These are phyloP conservation scores for Ptychochromis oligacanthus DNA, from an alignment of 2,113 vertebrate genomes.

Conservation along the genomic window DNA sequence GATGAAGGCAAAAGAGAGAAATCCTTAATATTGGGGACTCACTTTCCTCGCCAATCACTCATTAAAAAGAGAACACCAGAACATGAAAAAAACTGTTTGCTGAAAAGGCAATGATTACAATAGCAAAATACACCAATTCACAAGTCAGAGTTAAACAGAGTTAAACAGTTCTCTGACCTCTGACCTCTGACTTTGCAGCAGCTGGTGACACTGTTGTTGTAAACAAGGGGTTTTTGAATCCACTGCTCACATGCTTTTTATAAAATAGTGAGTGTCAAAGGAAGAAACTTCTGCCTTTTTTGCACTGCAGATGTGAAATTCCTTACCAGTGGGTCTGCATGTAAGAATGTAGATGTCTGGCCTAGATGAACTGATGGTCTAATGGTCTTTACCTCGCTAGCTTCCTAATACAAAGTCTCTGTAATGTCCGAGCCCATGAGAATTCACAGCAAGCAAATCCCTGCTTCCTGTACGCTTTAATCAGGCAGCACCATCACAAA, in stretches of 20 bases:
- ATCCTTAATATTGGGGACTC: background rate
- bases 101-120: background rate
- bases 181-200: conserved; percentile 12
- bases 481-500: background rate
- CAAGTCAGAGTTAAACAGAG: background rate
- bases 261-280: background rate
- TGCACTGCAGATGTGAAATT: background rate
- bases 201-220: background rate
- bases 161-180: background rate
- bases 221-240: background rate
- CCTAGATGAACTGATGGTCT: background rate
- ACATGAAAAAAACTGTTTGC: background rate
- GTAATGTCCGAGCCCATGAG: background rate
- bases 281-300: background rate
- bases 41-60: too few species aligned
- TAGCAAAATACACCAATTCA: background rate
- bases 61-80: background rate
- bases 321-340: background rate
- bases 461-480: background rate
- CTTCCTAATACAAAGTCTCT: background rate
- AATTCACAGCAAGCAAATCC: background rate
- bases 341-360: background rate
- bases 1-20: background rate
- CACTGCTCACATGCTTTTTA: background rate
- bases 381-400: background rate